Evolutionary conservation across 92 coral and sea anemone genomes (phyloP).

Genomic region (Parazoanthus darwini): DNA sequence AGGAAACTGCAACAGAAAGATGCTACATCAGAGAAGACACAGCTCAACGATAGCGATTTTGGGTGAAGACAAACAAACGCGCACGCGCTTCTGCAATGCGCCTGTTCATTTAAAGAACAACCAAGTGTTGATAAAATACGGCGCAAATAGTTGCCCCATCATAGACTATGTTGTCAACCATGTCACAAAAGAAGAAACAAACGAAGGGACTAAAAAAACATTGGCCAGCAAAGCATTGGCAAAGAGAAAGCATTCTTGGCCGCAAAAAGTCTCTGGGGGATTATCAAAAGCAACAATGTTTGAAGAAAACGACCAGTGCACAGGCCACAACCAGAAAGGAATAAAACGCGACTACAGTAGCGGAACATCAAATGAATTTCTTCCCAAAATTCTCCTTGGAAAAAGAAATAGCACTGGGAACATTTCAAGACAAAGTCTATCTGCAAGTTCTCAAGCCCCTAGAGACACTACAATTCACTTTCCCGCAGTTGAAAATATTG

Average conservation of each 20-base stretch:
- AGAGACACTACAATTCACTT: background rate
- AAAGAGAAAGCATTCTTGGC: background rate
- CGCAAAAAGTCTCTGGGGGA: background rate
- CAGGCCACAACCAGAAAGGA: background rate
- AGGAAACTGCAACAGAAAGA: background rate
- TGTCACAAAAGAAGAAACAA: background rate
- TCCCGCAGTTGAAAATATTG: background rate
- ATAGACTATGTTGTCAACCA: background rate
- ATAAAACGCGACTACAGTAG: background rate
- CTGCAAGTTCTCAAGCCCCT: background rate
- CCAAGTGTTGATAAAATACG: background rate
- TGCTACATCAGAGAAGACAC: background rate
- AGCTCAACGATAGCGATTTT: background rate
- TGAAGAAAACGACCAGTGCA: background rate
- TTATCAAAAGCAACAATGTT: background rate
- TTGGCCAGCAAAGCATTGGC: background rate
- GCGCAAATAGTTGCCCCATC: background rate
- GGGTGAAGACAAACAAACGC: background rate
- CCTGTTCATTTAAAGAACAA: conserved; percentile 1
- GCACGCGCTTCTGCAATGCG: background rate
- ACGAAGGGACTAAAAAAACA: background rate
- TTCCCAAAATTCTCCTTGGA: background rate
- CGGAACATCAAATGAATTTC: background rate
- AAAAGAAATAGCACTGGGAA: background rate
- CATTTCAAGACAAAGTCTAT: background rate